These are phyloP conservation scores for Crossocerus cetratus DNA, from an alignment of 2,888 invertebrate genomes.

Conservation along the genomic window DNA sequence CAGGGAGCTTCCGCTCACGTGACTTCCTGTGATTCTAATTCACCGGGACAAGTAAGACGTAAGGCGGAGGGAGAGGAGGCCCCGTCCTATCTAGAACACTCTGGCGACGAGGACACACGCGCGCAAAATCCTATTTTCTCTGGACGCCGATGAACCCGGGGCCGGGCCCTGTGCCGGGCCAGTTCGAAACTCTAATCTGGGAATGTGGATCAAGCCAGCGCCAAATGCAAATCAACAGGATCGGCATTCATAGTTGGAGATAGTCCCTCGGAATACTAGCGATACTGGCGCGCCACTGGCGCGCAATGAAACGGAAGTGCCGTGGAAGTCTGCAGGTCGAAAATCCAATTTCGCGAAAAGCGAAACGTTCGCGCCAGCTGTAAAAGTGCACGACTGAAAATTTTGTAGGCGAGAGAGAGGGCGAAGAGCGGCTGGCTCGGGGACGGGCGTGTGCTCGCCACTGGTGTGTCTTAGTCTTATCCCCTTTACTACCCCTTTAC, in stretches of 20 bases:
- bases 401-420: constrained; percentile 31
- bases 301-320: constrained; percentile 33
- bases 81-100: not conserved
- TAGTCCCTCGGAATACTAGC: too few species aligned
- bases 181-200: too few species aligned
- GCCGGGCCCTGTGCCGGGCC: too few species aligned
- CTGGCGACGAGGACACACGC: not conserved
- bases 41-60: constrained; percentile 15
- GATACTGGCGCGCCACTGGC: too few species aligned
- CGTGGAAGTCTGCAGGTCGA: constrained; percentile 38
- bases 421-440: constrained; percentile 15
- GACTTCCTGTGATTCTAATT: constrained; percentile 43
- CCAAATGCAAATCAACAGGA: too few species aligned
- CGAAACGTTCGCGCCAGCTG: constrained; percentile 42
- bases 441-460: not conserved
- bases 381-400: constrained; percentile 42
- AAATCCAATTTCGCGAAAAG: constrained; percentile 54
- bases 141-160: not conserved
- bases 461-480: not conserved
- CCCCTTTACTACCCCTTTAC: constrained; percentile 10
- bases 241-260: too few species aligned
- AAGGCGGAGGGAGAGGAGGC: not conserved
- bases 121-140: constrained; percentile 8
- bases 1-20: constrained; percentile 37
- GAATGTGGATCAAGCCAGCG: too few species aligned